phyloP scores from a whole-genome alignment of 2,113 vertebrate genomes.

The Isurus oxyrinchus region DNA sequence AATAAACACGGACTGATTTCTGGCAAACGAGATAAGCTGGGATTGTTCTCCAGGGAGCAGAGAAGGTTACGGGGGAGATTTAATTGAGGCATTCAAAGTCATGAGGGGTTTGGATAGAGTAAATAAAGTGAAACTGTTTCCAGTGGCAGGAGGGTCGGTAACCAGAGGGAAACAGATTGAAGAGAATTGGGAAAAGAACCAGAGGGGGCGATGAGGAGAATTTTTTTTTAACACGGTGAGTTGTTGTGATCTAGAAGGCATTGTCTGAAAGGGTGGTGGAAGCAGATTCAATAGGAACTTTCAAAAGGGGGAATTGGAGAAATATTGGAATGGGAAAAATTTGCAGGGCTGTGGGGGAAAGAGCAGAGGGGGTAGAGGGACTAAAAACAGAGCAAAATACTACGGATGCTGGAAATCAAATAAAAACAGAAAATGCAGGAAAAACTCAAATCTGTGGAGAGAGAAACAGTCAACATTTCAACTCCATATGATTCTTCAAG shows the following conservation, averaged over 20 bases:
- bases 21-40: too few species aligned
- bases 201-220: too few species aligned
- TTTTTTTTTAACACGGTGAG: neutral
- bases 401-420: too few species aligned
- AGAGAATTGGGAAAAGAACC: neutral
- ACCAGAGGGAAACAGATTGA: neutral
- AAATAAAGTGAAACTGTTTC: neutral
- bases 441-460: too few species aligned
- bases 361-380: neutral
- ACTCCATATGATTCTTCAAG: too few species aligned
- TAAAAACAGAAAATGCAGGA: too few species aligned
- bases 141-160: neutral
- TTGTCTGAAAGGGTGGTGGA: neutral
- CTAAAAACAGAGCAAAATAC: too few species aligned
- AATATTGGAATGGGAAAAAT: neutral
- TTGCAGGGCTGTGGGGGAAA: neutral
- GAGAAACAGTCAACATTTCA: too few species aligned
- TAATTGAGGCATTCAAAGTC: neutral
- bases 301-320: neutral
- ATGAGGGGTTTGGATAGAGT: neutral
- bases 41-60: too few species aligned
- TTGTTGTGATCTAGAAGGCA: neutral
- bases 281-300: neutral
- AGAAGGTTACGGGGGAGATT: neutral
- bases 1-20: neutral